Base-by-base conservation (phyloP, 2,888 invertebrate genomes). In the Xanthia togata region DNA sequence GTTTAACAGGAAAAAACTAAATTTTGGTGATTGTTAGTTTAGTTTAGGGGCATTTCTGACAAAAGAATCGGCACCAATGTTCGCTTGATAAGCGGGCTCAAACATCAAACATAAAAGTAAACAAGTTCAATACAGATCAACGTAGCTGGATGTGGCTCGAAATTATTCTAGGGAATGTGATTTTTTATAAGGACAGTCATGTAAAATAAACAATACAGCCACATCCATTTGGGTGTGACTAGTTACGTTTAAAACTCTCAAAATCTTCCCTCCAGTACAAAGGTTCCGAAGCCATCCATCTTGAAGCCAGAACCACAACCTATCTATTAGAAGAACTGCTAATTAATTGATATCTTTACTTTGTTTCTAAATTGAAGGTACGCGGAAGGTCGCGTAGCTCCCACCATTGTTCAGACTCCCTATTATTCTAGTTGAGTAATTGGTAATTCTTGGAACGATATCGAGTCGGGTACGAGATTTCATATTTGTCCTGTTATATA, bases 301-400 rank as follows among this genome's bases (percentile, higher is more conserved):
- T 81, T 73, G 57, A 62, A 83, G 55, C 68, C 63, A 78, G 38
- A 68, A n/a, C 57, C 69, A 73, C 70, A 47, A 70, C 50, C 68
- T 71, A 74, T 78, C 79, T 76, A 73, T 85, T 84, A 75, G 70
- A 78, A 76, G 70, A 78, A 73, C 73, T 63, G 69, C 71, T 84
- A 87, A 87, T 84, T 79, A 84, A 87, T 87, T 79, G 79, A 86
- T 87, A 75, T 80, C 73, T 78, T 81, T 78, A 83, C 76, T 86
- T 87, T 75, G 84, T 78, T 86, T 71, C 64, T 73, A 78, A 79
- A 87, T 79, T 76, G 79, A 53, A 74, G 67, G 60, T 70, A 78
- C 70, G n/a, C 44, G 72, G 60, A 70, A 71, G 75, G 67, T 69
- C 70, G 59, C 70, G 62, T 47, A 82, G 73, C 64, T 76, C 63